phyloP scores from a whole-genome alignment of 1,140 invertebrate genomes.

The Temnothorax longispinosus region DNA sequence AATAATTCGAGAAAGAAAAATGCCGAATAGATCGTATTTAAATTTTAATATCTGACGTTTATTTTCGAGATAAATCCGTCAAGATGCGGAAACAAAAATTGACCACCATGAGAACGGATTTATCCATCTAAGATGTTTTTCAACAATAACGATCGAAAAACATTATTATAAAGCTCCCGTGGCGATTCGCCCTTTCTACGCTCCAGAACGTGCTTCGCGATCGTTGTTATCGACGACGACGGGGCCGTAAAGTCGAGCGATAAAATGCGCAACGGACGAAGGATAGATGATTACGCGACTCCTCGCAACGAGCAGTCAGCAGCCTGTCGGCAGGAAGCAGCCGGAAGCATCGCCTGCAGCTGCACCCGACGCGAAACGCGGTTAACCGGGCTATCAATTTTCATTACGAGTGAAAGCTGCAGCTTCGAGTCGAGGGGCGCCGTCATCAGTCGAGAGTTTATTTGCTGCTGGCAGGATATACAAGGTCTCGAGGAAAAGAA shows the following conservation, averaged over 20 bases:
- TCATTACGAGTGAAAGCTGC: constrained; percentile 74
- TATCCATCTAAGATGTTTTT: background rate
- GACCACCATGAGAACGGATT: background rate
- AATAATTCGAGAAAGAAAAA: background rate
- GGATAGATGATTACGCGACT: constrained; percentile 62
- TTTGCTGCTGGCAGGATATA: constrained; percentile 27
- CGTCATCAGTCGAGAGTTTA: constrained; percentile 38
- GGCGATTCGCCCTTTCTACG: constrained; percentile 8
- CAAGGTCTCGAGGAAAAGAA: constrained; percentile 1
- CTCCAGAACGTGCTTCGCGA: constrained; percentile 11
- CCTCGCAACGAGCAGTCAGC: constrained; percentile 55
- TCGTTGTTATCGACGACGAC: constrained; percentile 53
- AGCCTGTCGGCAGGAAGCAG: constrained; percentile 60
- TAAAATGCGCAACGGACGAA: constrained; percentile 42
- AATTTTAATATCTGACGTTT: background rate
- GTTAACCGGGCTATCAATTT: constrained; percentile 74
- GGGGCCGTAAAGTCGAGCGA: constrained; percentile 52
- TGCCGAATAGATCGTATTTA: background rate
- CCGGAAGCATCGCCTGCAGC: constrained; percentile 62
- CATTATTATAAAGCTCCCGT: background rate
- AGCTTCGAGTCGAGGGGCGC: constrained; percentile 47
- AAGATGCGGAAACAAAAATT: background rate
- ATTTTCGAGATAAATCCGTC: background rate
- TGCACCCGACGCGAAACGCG: constrained; percentile 71
- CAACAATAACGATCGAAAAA: constrained; percentile 14